A percentile compares a stretch with the other conserved stretches of the same genome.
These are phyloP conservation scores for Eretmochelys imbricata DNA, from an alignment of 2,113 vertebrate genomes.

Conservation along the genomic window DNA sequence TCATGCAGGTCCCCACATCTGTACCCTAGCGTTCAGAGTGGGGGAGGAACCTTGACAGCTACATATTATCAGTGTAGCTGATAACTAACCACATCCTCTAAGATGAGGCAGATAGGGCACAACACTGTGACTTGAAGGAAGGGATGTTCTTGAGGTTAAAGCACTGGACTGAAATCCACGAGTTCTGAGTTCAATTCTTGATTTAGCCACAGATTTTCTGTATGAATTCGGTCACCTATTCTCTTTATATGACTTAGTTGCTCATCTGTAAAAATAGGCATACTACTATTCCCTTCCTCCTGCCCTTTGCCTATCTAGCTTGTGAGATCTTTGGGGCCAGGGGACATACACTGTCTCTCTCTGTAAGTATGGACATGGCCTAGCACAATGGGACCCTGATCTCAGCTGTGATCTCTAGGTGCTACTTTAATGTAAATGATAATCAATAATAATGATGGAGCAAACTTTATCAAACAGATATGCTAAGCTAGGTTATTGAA, in stretches of 20 bases:
- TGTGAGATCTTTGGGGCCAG: background rate
- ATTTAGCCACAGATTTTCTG: background rate
- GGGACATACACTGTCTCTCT: constrained; percentile 22
- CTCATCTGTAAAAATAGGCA: background rate
- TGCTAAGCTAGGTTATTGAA: constrained; percentile 24
- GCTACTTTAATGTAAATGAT: constrained; percentile 4
- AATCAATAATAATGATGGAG: background rate
- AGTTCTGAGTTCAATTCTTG: background rate
- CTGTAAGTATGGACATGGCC: background rate
- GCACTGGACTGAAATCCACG: background rate
- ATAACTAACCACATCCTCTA: background rate
- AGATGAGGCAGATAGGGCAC: background rate
- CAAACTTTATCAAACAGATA: background rate
- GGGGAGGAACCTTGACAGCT: background rate
- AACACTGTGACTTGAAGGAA: background rate
- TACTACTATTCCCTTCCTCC: background rate
- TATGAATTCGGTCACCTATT: background rate
- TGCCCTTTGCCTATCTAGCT: background rate
- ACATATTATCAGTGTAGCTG: background rate
- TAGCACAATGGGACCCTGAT: constrained; percentile 24
- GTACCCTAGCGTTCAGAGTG: too few species aligned
- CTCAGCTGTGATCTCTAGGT: constrained; percentile 2
- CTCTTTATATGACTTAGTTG: background rate
- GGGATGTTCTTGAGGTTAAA: background rate
- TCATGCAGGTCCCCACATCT: too few species aligned